A percentile compares a stretch with the other conserved stretches of the same genome.
These are phyloP conservation scores for Mobula birostris DNA, from an alignment of 2,113 vertebrate species.

Conservation along the genomic window DNA sequence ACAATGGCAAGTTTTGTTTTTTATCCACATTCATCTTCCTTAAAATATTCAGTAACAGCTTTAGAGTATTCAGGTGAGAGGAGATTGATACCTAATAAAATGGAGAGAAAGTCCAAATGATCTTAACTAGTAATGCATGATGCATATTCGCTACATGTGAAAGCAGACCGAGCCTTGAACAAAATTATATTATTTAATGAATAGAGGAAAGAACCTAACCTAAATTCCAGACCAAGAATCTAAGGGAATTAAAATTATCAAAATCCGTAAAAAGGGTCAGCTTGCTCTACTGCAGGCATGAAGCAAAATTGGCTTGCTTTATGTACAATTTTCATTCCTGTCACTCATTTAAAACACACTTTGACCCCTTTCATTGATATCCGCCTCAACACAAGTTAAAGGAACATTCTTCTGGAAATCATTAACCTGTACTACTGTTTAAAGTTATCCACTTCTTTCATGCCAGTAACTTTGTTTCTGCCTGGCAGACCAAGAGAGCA, in stretches of 20 bases:
- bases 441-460: not conserved
- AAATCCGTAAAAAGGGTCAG: not conserved
- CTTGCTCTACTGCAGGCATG: not conserved
- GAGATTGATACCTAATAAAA: not conserved
- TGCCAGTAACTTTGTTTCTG: not conserved
- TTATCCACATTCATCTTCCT: not conserved
- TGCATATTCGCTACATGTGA: not conserved
- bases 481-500: not conserved
- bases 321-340: slow-evolving; percentile 14
- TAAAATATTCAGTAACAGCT: not conserved
- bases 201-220: not conserved
- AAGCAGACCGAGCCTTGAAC: not conserved
- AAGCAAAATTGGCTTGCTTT: not conserved
- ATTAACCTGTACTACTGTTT: slow-evolving; percentile 32
- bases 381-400: not conserved
- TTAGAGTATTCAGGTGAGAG: not conserved
- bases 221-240: not conserved
- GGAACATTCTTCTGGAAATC: slow-evolving; percentile 20
- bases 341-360: slow-evolving; percentile 10
- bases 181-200: not conserved
- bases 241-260: not conserved
- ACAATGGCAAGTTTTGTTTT: not conserved
- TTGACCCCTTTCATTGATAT: slow-evolving; percentile 16
- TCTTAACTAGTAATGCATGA: not conserved
- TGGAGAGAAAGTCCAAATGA: not conserved